phyloP scores from a whole-genome alignment of 2,113 vertebrate genomes.

The Sorex fumeus region DNA sequence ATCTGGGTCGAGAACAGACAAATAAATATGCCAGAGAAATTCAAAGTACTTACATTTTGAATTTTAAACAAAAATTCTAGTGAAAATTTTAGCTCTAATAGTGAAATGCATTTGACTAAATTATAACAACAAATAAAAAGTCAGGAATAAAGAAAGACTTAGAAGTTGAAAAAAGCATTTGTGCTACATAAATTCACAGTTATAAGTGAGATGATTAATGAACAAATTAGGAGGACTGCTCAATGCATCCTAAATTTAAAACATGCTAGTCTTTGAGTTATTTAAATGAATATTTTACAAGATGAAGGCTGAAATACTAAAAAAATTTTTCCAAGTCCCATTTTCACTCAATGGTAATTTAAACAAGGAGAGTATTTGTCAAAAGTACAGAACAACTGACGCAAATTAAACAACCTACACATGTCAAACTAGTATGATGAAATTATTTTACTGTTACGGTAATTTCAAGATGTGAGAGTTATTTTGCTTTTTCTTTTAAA shows the following conservation, averaged over 20 bases:
- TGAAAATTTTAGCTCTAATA: background rate
- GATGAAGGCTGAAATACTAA: slow-evolving; percentile 51
- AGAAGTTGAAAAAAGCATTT: background rate
- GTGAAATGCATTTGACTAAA: background rate
- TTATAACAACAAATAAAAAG: background rate
- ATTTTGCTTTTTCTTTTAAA: slow-evolving; percentile 46
- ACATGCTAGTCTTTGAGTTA: background rate
- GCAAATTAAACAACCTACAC: background rate
- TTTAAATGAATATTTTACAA: slow-evolving; percentile 34
- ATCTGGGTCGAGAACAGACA: background rate
- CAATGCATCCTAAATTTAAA: background rate
- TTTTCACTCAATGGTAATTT: slow-evolving; percentile 54
- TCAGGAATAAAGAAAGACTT: background rate
- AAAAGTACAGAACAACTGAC: slow-evolving; percentile 67
- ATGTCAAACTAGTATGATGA: slow-evolving; percentile 57
- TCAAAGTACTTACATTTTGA: background rate
- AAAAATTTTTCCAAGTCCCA: slow-evolving; percentile 33
- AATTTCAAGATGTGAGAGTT: slow-evolving; percentile 64
- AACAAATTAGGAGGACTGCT: background rate
- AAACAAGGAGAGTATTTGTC: slow-evolving; percentile 55
- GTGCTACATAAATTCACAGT: no score
- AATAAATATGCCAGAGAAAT: background rate
- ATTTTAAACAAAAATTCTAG: background rate
- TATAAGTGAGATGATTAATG: no score
- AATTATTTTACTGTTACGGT: slow-evolving; percentile 55